These are phyloP conservation scores for Achroia grisella DNA, from an alignment of 1,140 invertebrate species.

Conservation along the genomic window DNA sequence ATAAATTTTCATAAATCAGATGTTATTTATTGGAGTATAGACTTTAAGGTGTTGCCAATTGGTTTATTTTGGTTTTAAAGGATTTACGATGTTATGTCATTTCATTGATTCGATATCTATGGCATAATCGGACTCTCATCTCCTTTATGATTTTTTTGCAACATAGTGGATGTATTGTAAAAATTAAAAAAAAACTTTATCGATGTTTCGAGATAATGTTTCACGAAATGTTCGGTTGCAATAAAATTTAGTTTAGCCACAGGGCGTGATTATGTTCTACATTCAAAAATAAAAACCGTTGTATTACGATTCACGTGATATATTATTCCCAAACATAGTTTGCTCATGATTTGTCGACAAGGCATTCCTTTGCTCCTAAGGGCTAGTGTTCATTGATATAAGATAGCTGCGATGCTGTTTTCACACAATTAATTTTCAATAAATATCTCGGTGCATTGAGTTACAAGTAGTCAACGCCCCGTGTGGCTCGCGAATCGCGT, in stretches of 20 bases:
- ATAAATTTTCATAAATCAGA: conserved; percentile 72
- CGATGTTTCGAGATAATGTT: conserved; percentile 28
- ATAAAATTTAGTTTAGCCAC: conserved; percentile 14
- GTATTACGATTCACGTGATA: too few relatives aligned
- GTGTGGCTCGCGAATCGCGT: conserved; percentile 25
- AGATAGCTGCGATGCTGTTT: conserved; percentile 18
- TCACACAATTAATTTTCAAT: conserved; percentile 58
- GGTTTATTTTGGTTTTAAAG: conserved; percentile 62
- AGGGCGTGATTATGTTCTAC: background rate
- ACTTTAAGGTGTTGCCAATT: conserved; percentile 67
- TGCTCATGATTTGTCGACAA: too few relatives aligned
- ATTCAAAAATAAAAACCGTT: too few relatives aligned
- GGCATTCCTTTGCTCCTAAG: too few relatives aligned
- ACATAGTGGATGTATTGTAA: conserved; percentile 24
- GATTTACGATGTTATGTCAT: conserved; percentile 47
- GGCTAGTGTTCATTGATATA: too few relatives aligned
- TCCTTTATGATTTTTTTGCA: conserved; percentile 27
- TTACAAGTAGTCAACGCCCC: conserved; percentile 21
- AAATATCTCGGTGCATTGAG: conserved; percentile 27
- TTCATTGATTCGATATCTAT: conserved; percentile 25
- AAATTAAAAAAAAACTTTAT: conserved; percentile 29
- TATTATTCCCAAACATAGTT: too few relatives aligned
- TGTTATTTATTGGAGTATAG: conserved; percentile 70
- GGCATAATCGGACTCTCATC: conserved; percentile 31
- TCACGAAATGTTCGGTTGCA: conserved; percentile 24